These are phyloP conservation scores for Encarsia formosa DNA, from an alignment of 2,888 invertebrate species.

Conservation along the genomic window DNA sequence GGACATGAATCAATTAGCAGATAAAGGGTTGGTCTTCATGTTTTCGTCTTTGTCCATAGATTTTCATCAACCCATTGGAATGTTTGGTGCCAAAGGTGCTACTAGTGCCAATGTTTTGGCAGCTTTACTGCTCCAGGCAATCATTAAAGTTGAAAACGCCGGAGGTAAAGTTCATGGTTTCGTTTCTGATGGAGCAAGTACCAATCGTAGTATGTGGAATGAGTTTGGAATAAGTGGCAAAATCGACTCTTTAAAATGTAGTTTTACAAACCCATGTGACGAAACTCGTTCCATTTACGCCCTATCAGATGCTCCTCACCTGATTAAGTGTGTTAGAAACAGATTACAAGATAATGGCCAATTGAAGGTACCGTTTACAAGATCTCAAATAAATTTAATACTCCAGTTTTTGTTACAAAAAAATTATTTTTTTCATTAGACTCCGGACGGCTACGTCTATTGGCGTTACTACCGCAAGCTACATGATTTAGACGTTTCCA, in stretches of 20 bases:
- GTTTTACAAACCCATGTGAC: not conserved
- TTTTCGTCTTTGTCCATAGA: conserved; percentile 14
- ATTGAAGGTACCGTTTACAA: too few relatives aligned
- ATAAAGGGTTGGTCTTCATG: conserved; percentile 18
- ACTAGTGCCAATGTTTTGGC: conserved; percentile 5
- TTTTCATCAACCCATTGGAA: conserved; percentile 25
- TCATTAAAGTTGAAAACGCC: conserved; percentile 2
- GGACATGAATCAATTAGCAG: not conserved
- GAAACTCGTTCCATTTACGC: not conserved
- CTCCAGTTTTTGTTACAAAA: too few relatives aligned
- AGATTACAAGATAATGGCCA: not conserved
- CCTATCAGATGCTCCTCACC: not conserved
- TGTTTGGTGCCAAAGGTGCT: conserved; percentile 18
- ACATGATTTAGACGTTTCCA: too few relatives aligned
- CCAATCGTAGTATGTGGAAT: not conserved
- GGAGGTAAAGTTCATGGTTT: not conserved
- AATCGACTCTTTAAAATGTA: not conserved
- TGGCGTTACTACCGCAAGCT: too few relatives aligned
- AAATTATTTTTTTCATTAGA: too few relatives aligned
- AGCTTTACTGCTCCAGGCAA: conserved; percentile 4
- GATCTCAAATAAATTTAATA: too few relatives aligned
- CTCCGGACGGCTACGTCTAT: too few relatives aligned
- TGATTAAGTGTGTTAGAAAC: not conserved
- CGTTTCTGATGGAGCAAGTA: not conserved
- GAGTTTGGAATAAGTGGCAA: not conserved